Evolutionary conservation across 2,888 invertebrate species (phyloP).

Genomic region (Epirrita christyi): DNA sequence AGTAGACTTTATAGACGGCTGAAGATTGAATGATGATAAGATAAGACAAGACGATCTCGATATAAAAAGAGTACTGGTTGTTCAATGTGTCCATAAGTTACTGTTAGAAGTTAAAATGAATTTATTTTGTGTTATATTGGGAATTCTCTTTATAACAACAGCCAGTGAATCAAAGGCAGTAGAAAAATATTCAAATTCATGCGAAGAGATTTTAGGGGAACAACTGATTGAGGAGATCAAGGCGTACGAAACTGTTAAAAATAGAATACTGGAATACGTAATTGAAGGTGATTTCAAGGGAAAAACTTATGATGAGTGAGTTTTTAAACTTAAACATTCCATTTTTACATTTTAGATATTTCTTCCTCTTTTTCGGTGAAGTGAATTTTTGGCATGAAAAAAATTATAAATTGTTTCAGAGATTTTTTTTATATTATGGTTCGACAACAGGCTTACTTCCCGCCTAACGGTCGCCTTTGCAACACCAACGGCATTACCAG

Average conservation of each 20-base stretch:
- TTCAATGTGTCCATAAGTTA: background rate
- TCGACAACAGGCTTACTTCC: too few species aligned
- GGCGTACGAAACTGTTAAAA: constrained; percentile 77
- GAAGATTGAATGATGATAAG: background rate
- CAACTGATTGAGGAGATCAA: constrained; percentile 85
- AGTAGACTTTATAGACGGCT: background rate
- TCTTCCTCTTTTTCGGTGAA: background rate
- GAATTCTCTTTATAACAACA: constrained; percentile 51
- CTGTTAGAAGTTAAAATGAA: constrained; percentile 49
- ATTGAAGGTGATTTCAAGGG: constrained; percentile 81
- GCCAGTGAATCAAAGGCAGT: constrained; percentile 56
- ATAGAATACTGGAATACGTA: constrained; percentile 81
- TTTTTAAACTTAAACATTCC: background rate
- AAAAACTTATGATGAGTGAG: constrained; percentile 83
- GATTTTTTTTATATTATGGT: too few species aligned
- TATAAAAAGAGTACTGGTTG: constrained; percentile 29
- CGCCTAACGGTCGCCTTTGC: too few species aligned
- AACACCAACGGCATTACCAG: too few species aligned
- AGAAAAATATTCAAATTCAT: constrained; percentile 51
- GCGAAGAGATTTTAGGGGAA: constrained; percentile 67
- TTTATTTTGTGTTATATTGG: constrained; percentile 45
- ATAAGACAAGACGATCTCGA: background rate
- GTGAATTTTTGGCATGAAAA: background rate
- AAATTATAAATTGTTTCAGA: too few species aligned
- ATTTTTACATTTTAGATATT: too few species aligned